A percentile compares a stretch with the other conserved stretches of the same genome.
Evolutionary conservation across 2,113 vertebrate species (phyloP).

Genomic region (Oncorhynchus kisutch): DNA sequence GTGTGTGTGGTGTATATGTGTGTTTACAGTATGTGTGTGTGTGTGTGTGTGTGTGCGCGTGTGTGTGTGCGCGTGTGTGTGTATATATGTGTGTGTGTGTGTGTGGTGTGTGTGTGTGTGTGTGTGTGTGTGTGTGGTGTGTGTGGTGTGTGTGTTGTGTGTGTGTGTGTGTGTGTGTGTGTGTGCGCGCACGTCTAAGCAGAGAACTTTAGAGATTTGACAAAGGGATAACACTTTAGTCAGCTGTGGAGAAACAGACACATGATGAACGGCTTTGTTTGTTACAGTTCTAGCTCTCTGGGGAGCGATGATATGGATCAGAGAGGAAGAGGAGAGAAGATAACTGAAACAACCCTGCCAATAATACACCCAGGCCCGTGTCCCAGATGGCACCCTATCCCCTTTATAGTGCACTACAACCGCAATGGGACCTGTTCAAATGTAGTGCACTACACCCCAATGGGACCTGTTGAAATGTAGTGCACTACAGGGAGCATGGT

Average conservation of each 20-base stretch:
- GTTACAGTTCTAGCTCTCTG: constrained; percentile 67
- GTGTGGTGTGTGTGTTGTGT: no score
- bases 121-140: no score
- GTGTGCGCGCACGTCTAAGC: background rate
- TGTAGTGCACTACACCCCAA: no score
- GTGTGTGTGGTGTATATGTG: no score
- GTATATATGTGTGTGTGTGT: background rate
- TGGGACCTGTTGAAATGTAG: no score
- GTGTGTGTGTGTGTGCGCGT: no score
- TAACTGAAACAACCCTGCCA: constrained; percentile 35
- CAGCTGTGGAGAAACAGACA: constrained; percentile 54
- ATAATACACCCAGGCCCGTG: constrained; percentile 7
- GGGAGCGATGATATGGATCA: constrained; percentile 73
- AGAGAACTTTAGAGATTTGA: constrained; percentile 74
- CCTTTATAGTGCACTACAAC: no score
- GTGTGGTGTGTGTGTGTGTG: constrained; percentile 25
- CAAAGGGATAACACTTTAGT: constrained; percentile 73
- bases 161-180: background rate
- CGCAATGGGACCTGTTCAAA: no score
- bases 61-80: no score
- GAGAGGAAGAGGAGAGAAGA: constrained; percentile 42
- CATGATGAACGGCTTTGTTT: constrained; percentile 75
- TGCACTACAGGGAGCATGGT: no score
- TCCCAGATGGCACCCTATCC: no score
- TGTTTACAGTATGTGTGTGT: no score